Conservation (phyloP, 2,113 vertebrate species). For the Spilogale gracilis region DNA sequence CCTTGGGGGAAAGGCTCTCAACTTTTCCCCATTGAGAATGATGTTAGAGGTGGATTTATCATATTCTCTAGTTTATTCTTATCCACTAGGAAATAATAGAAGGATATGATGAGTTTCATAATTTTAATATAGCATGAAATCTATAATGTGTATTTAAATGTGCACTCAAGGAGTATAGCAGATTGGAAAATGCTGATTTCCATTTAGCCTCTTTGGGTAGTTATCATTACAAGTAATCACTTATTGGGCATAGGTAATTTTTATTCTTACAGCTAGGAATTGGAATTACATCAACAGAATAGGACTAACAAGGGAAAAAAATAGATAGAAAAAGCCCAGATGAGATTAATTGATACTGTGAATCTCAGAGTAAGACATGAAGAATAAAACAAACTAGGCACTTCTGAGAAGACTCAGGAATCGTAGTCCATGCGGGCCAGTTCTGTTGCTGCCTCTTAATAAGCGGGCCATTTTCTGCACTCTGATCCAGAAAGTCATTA, state of each 20-base stretch:
- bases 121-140: constrained; percentile 12
- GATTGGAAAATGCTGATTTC: neutral
- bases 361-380: constrained; percentile 58
- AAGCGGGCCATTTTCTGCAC: constrained; percentile 63
- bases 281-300: constrained; percentile 22
- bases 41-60: neutral
- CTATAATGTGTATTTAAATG: neutral
- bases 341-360: neutral
- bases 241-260: neutral
- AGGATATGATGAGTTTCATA: neutral
- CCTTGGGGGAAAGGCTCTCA: neutral
- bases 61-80: neutral
- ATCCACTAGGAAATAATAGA: constrained; percentile 3
- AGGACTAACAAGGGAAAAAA: neutral
- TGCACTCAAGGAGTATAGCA: neutral
- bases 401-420: constrained; percentile 58
- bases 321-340: neutral
- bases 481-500: constrained; percentile 75
- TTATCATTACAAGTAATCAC: constrained; percentile 37
- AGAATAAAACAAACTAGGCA: constrained; percentile 30
- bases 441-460: constrained; percentile 65
- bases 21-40: neutral
- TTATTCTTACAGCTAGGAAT: neutral
- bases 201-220: constrained; percentile 3
- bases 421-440: neutral